phyloP scores from a whole-genome alignment of 2,113 vertebrate genomes.

The Oryzias melastigma region DNA sequence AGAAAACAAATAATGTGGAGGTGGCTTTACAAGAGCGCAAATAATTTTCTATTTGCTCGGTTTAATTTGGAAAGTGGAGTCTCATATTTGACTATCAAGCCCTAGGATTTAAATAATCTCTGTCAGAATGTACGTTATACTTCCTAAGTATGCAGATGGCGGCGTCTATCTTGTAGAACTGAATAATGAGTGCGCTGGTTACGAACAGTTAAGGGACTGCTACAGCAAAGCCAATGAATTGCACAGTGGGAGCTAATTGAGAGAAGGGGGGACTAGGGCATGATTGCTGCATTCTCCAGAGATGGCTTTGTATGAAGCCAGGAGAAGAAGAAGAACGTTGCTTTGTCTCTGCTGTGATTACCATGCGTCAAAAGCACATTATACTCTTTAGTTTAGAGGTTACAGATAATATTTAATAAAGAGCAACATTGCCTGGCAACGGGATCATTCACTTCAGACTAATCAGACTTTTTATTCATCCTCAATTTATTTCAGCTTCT shows the following conservation, averaged over 20 bases:
- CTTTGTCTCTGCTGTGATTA: conserved; percentile 61
- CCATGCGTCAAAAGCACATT: conserved; percentile 51
- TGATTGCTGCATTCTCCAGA: conserved; percentile 67
- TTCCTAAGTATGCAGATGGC: conserved; percentile 57
- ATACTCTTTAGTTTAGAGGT: conserved; percentile 47
- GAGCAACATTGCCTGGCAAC: conserved; percentile 47
- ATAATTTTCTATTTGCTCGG: conserved; percentile 22
- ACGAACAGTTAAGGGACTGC: conserved; percentile 70
- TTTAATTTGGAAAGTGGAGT: conserved; percentile 18
- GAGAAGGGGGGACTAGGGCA: conserved; percentile 57
- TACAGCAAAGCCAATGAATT: conserved; percentile 73
- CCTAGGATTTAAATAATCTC: conserved; percentile 29
- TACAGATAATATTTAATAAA: conserved; percentile 58
- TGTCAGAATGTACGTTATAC: conserved; percentile 28
- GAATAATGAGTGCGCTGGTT: conserved; percentile 62
- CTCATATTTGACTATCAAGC: conserved; percentile 14
- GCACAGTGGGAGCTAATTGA: conserved; percentile 77
- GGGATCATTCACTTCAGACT: conserved; percentile 51
- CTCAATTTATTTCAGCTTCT: conserved; percentile 49
- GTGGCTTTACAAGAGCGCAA: conserved; percentile 27
- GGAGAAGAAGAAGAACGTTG: conserved; percentile 38
- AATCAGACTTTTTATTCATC: conserved; percentile 56
- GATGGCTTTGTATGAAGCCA: conserved; percentile 66
- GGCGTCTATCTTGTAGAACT: conserved; percentile 38
- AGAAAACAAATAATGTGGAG: conserved; percentile 35